Evolutionary conservation across 1,140 invertebrate genomes (phyloP).

Genomic region (Eupristina koningsbergeri): DNA sequence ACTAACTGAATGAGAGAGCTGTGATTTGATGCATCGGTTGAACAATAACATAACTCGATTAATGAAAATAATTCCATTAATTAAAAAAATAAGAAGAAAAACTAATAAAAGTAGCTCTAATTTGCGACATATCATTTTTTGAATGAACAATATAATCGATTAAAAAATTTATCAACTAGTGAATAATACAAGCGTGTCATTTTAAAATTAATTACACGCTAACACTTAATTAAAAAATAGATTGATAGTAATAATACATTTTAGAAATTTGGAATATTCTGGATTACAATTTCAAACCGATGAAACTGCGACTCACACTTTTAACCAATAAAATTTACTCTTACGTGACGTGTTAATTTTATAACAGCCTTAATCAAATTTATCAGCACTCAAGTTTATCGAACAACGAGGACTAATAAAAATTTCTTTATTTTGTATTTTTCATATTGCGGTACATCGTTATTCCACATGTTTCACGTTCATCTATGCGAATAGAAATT

Average conservation of each 20-base stretch:
- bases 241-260: neutral
- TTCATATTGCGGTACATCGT: slow-evolving; percentile 54
- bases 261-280: neutral
- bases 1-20: neutral
- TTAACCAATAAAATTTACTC: neutral
- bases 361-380: neutral
- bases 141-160: no score
- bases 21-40: neutral
- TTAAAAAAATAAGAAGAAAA: no score
- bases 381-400: neutral
- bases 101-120: no score
- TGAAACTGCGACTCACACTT: neutral
- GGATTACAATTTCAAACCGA: neutral
- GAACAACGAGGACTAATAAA: neutral
- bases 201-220: neutral
- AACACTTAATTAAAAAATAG: neutral
- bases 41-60: neutral
- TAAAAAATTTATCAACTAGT: no score
- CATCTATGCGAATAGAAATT: slow-evolving; percentile 63
- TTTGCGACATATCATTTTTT: no score
- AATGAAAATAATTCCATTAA: neutral
- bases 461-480: neutral
- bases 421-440: slow-evolving; percentile 54
- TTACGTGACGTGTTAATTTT: neutral
- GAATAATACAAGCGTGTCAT: no score